A percentile compares a stretch with the other conserved stretches of the same genome.
Conservation (phyloP, 1,140 invertebrate species). For the Drosophila seguyi region DNA sequence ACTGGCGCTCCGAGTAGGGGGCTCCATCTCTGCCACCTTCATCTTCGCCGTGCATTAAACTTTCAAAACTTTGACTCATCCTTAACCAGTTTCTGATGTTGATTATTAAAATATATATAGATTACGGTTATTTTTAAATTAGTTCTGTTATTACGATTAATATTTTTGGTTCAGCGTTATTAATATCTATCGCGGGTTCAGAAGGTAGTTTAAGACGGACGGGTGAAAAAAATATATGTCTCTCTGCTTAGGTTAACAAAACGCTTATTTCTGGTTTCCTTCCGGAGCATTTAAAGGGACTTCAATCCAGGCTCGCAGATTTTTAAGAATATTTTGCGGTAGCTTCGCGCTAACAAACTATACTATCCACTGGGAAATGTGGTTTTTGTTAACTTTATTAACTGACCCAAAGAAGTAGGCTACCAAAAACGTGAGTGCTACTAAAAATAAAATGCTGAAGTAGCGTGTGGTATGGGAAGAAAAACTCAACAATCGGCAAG, state of each 20-base stretch:
- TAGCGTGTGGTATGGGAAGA: background rate
- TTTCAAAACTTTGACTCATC: constrained; percentile 84
- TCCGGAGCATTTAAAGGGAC: background rate
- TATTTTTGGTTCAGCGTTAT: background rate
- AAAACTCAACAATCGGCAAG: constrained; percentile 26
- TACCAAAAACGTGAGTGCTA: background rate
- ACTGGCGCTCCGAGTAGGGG: constrained; percentile 66
- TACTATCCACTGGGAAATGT: background rate
- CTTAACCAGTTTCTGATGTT: constrained; percentile 45
- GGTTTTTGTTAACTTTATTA: background rate
- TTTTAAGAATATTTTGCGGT: background rate
- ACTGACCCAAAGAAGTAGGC: constrained; percentile 12
- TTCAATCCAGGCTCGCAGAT: no score
- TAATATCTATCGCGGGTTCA: background rate
- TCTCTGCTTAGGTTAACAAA: background rate
- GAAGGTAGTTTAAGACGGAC: background rate
- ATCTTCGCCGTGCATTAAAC: constrained; percentile 57
- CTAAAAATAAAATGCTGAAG: no score
- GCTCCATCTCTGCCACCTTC: constrained; percentile 33
- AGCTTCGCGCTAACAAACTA: no score
- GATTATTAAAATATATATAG: constrained; percentile 8
- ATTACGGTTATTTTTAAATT: constrained; percentile 8
- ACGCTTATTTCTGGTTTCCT: background rate
- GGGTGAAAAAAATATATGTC: background rate
- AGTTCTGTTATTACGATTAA: constrained; percentile 10